Percentiles rank a stretch among this genome's conserved stretches.
Conservation (phyloP, 2,888 invertebrate species). For the Hymenopus coronatus region DNA sequence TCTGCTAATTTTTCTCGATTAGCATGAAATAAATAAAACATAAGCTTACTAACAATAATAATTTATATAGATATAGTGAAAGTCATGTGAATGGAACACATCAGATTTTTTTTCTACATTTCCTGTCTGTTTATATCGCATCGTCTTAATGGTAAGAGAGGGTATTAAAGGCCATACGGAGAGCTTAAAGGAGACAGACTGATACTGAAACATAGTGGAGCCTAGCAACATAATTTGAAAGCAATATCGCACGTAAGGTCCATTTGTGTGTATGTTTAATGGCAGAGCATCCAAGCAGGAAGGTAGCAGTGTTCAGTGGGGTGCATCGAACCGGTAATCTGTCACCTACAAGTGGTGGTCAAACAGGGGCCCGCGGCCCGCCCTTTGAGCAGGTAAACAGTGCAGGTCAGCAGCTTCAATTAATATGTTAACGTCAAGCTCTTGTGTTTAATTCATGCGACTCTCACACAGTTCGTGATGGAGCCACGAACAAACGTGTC, state of each 20-base stretch:
- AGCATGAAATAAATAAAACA: no score
- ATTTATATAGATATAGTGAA: no score
- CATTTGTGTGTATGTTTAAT: not conserved
- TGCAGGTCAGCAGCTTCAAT: not conserved
- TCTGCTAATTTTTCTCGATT: no score
- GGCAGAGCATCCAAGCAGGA: not conserved
- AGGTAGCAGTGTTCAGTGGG: not conserved
- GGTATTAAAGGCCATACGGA: no score
- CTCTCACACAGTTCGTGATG: not conserved
- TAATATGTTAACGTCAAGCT: constrained; percentile 3
- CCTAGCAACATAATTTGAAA: not conserved
- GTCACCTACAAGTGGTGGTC: not conserved
- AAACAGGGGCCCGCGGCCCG: not conserved
- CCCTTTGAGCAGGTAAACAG: not conserved
- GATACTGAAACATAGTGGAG: not conserved
- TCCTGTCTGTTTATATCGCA: no score
- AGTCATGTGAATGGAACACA: no score
- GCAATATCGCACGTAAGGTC: not conserved
- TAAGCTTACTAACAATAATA: no score
- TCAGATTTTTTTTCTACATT: no score
- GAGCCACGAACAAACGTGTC: not conserved
- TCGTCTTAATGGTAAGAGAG: no score
- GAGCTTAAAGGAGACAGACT: not conserved
- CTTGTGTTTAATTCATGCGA: constrained; percentile 5
- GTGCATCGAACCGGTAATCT: not conserved